phyloP scores from a whole-genome alignment of 2,797 vertebrate species.

The Schizothorax lantsangensis region DNA sequence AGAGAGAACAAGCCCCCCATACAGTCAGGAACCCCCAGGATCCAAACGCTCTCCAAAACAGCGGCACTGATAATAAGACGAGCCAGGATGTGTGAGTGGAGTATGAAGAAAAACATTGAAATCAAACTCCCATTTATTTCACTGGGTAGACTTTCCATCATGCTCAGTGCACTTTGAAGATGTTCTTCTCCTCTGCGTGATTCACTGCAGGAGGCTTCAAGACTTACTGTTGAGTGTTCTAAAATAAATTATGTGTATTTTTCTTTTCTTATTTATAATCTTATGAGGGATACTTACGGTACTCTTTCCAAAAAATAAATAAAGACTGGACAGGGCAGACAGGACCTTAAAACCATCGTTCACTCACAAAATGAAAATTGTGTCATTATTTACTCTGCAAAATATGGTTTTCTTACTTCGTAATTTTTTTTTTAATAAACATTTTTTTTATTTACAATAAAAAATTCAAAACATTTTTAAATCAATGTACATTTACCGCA shows the following conservation, averaged over 20 bases:
- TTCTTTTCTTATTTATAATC: background rate
- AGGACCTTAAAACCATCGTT: background rate
- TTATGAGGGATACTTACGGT: background rate
- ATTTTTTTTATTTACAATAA: no score
- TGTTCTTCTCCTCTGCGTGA: background rate
- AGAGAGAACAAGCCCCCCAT: conserved; percentile 76
- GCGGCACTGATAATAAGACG: conserved; percentile 72
- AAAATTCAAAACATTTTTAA: no score
- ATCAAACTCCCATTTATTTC: conserved; percentile 34
- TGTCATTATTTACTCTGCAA: no score
- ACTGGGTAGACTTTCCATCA: conserved; percentile 23
- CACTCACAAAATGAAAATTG: background rate
- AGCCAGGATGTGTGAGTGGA: conserved; percentile 54
- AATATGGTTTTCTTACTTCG: no score
- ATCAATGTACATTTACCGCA: no score
- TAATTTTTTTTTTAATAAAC: no score
- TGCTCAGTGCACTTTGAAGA: background rate
- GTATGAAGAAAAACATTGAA: conserved; percentile 27
- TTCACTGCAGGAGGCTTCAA: background rate
- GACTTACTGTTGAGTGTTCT: background rate
- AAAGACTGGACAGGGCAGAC: background rate
- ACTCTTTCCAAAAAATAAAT: no score
- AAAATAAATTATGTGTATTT: background rate
- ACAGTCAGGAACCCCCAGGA: conserved; percentile 66
- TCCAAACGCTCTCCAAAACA: conserved; percentile 52